A percentile compares a stretch with the other conserved stretches of the same genome.
Conservation (phyloP, 2,888 invertebrate genomes). For the Venustoraphidia nigricollis region DNA sequence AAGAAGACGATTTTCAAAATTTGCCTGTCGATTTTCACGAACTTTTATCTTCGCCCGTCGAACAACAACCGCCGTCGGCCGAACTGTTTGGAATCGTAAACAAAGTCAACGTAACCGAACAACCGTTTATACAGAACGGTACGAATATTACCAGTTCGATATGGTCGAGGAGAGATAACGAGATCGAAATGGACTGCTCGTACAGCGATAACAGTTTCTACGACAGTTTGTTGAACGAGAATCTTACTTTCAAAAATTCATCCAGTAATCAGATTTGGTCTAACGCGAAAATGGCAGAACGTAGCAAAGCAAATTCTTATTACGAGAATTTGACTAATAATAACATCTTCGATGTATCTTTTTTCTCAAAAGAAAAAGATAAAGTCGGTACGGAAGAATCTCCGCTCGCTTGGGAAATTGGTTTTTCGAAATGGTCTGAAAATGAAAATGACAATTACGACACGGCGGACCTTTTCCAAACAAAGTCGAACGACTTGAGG, state of each 20-base stretch:
- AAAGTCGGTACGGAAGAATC: too few species aligned
- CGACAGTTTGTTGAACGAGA: conserved; percentile 2
- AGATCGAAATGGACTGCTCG: not conserved
- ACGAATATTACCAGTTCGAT: conserved; percentile 36
- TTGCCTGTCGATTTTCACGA: conserved; percentile 44
- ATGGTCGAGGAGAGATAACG: conserved; percentile 25
- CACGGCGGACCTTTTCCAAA: conserved; percentile 28
- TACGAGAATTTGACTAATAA: not conserved
- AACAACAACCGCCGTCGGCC: conserved; percentile 21
- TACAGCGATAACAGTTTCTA: conserved; percentile 5
- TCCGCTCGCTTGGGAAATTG: conserved; percentile 6
- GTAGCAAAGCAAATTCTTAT: conserved; percentile 9
- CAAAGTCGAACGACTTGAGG: conserved; percentile 29
- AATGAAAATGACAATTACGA: conserved; percentile 23
- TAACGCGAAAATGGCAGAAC: conserved; percentile 3
- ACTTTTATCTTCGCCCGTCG: conserved; percentile 39
- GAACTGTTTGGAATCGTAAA: conserved; percentile 21
- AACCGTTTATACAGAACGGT: conserved; percentile 28
- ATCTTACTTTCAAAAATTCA: not conserved
- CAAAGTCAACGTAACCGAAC: conserved; percentile 19
- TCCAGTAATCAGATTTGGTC: conserved; percentile 1
- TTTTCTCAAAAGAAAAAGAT: too few species aligned
- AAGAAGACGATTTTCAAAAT: conserved; percentile 39
- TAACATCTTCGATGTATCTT: too few species aligned
- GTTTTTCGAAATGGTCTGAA: conserved; percentile 9